Percentiles rank a stretch among this genome's conserved stretches.
Evolutionary conservation across 1,140 invertebrate species (phyloP).

Genomic region (Goniozus legneri): DNA sequence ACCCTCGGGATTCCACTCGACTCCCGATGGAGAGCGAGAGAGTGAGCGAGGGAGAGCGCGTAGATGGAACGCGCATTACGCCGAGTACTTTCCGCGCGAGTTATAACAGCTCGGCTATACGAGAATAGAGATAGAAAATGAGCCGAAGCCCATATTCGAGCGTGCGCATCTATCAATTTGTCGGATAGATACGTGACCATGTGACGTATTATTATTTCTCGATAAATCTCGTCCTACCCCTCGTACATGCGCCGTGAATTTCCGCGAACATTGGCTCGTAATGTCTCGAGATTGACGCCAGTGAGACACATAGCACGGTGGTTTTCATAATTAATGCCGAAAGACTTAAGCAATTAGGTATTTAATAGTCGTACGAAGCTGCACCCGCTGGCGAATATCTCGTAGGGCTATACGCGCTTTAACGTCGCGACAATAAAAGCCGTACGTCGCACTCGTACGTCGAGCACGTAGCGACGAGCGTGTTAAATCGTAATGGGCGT

Average conservation of each 20-base stretch:
- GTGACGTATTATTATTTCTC: conserved; percentile 2
- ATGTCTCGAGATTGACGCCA: no score
- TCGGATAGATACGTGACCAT: conserved; percentile 8
- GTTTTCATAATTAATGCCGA: no score
- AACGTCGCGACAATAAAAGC: conserved; percentile 12
- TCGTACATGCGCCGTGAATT: no score
- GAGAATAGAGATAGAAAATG: conserved; percentile 18
- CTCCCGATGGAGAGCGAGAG: no score
- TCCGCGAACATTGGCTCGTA: no score
- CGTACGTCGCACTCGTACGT: conserved; percentile 8
- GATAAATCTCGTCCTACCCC: not conserved
- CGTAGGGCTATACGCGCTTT: conserved; percentile 10
- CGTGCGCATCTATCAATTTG: conserved; percentile 32
- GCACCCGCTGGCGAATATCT: conserved; percentile 6
- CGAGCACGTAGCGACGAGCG: conserved; percentile 9
- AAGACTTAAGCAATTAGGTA: no score
- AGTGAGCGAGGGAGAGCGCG: conserved; percentile 6
- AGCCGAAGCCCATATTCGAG: conserved; percentile 14
- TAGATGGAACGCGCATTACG: conserved; percentile 35
- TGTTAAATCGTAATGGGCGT: conserved; percentile 20
- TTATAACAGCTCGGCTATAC: conserved; percentile 45
- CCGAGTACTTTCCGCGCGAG: conserved; percentile 31
- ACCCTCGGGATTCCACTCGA: conserved; percentile 11
- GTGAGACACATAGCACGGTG: no score
- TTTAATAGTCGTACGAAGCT: conserved; percentile 5